These are phyloP conservation scores for Agapornis roseicollis DNA, from an alignment of 2,113 vertebrate genomes.

Conservation along the genomic window DNA sequence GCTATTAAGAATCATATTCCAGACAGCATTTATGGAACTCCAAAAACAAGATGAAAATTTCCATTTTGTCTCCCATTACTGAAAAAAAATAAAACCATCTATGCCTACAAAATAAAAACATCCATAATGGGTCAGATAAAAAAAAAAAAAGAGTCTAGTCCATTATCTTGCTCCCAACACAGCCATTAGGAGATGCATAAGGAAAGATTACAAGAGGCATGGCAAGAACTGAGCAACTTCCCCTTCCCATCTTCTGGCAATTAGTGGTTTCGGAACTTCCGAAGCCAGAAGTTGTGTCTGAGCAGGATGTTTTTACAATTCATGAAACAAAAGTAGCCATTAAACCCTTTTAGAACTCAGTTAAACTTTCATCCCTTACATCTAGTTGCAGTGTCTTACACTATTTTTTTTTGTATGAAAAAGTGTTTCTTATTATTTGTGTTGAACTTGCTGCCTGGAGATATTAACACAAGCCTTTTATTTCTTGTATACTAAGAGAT, in stretches of 20 bases:
- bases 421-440: background rate
- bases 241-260: conserved; percentile 45
- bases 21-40: background rate
- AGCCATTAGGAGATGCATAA: conserved; percentile 47
- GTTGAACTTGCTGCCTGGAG: background rate
- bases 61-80: conserved; percentile 18
- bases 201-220: conserved; percentile 26
- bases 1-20: background rate
- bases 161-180: conserved; percentile 44
- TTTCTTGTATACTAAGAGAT: background rate
- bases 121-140: background rate
- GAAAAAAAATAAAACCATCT: background rate
- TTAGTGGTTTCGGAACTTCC: conserved; percentile 57
- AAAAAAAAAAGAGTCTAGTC: background rate
- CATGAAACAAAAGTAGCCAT: conserved; percentile 36
- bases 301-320: conserved; percentile 30
- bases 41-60: conserved; percentile 3
- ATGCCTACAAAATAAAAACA: conserved; percentile 26
- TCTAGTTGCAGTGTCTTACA: background rate
- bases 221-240: conserved; percentile 4
- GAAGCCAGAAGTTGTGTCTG: background rate
- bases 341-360: conserved; percentile 21
- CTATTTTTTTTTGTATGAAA: background rate
- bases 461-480: background rate
- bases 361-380: conserved; percentile 12